Conservation (phyloP, 2,113 vertebrate genomes). For the Dasyurus viverrinus region DNA sequence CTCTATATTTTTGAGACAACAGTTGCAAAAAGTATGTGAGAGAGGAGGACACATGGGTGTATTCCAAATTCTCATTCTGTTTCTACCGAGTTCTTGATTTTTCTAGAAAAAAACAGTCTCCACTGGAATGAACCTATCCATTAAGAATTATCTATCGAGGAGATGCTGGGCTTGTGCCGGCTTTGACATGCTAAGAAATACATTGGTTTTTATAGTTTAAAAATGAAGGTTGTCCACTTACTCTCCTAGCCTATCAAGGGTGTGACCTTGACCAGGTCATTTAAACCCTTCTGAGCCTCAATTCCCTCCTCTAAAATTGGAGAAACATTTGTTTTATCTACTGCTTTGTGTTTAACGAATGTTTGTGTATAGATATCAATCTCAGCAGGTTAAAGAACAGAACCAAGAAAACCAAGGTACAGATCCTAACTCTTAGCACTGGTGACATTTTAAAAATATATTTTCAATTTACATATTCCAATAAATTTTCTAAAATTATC, state of each 20-base stretch:
- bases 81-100: not conserved
- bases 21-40: slow-evolving; percentile 12
- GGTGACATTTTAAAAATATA: not conserved
- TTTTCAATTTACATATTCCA: not conserved
- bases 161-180: not conserved
- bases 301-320: slow-evolving; percentile 16
- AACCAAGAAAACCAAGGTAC: not conserved
- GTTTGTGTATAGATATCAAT: not conserved
- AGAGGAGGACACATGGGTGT: not conserved
- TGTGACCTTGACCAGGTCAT: not conserved
- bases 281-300: not conserved
- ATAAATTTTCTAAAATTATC: not conserved
- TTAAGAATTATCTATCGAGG: not conserved
- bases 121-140: not conserved
- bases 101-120: not conserved
- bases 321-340: not conserved
- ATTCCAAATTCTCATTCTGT: not conserved
- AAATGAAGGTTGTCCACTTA: not conserved
- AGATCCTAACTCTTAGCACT: not conserved
- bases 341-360: not conserved
- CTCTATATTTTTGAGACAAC: slow-evolving; percentile 35
- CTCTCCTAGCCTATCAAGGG: too few species aligned
- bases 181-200: not conserved
- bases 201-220: not conserved
- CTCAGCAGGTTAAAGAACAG: not conserved